Base-by-base conservation (phyloP, 2,888 invertebrate genomes). In the Catocala fraxini region DNA sequence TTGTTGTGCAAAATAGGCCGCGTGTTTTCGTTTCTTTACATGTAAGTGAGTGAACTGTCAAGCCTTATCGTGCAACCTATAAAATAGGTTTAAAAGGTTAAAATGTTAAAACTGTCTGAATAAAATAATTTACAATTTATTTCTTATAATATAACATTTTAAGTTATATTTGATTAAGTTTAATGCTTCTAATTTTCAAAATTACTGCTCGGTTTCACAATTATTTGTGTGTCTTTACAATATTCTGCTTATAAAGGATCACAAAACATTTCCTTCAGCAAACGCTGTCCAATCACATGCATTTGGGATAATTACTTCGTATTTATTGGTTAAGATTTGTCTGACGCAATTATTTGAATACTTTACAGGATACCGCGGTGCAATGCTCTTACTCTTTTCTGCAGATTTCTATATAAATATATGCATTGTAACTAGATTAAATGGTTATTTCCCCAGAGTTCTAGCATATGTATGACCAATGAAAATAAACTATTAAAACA, bases 281-380 rank as follows among this genome's bases (percentile, higher is more conserved):
- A 56, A 51, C 64, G 63, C 35, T 39, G 43, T 13, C 81, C 82
- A 80, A 80, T 80, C 65, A 71, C 33, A 43, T 43, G 59, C 35
- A 56, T 52, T 52, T 45, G 33, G 53, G 48, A 25, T 13, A 51
- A 62, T 45, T 67, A 45, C 56, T 47, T 10, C 48, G 10, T 56
- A 42, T 58, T 63, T 60, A 83, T 80, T 81, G 80, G 80, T 43
- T 60, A 25, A 59, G 47, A 33, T 3, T 15, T 54, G 43, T 74
- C 76, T 88, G 88, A 88, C 81, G 88, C 83, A 87, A 88, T 78
- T 82, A 83, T 85, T 80, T 66, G 79, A 83, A 75, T 71, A 51
- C 39, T 78, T 87, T 86, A 68, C 83, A 78, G 4, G 13, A 42
- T 15, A 47, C 9, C 43, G 60, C 57, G 45, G 59, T 13, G 13